Evolutionary conservation across 2,888 invertebrate genomes (phyloP).

Genomic region (Cybosia mesomella): DNA sequence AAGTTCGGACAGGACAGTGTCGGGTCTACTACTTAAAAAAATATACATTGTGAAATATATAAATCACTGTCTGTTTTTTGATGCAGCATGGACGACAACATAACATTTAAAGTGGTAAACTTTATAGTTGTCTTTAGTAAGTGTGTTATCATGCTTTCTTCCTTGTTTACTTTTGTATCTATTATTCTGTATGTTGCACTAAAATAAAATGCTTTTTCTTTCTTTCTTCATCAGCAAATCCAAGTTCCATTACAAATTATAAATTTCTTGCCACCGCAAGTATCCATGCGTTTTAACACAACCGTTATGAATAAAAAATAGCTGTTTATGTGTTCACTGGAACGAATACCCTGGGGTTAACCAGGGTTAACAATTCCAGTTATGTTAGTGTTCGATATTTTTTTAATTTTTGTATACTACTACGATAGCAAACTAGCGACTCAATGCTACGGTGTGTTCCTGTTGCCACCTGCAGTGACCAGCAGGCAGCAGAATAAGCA

Average conservation of each 20-base stretch:
- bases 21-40: background rate
- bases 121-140: background rate
- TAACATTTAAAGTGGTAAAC: too few relatives aligned
- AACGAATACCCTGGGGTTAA: slow-evolving; percentile 15
- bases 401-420: background rate
- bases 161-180: too few relatives aligned
- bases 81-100: too few relatives aligned
- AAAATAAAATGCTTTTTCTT: background rate
- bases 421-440: background rate
- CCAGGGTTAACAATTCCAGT: slow-evolving; percentile 8
- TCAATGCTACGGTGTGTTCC: too few relatives aligned
- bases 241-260: background rate
- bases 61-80: too few relatives aligned
- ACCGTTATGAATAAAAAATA: slow-evolving; percentile 43
- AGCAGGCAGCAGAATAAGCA: too few relatives aligned
- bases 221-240: background rate
- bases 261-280: slow-evolving; percentile 31
- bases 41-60: background rate
- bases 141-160: too few relatives aligned
- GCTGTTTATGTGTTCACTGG: slow-evolving; percentile 37
- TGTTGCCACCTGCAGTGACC: too few relatives aligned
- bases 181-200: too few relatives aligned
- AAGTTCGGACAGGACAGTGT: background rate
- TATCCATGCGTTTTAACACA: slow-evolving; percentile 45
- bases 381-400: background rate